Percentiles rank a stretch among this genome's conserved stretches.
These are phyloP conservation scores for Diploscapter pachys DNA, from an alignment of 1,140 invertebrate genomes.

Conservation along the genomic window DNA sequence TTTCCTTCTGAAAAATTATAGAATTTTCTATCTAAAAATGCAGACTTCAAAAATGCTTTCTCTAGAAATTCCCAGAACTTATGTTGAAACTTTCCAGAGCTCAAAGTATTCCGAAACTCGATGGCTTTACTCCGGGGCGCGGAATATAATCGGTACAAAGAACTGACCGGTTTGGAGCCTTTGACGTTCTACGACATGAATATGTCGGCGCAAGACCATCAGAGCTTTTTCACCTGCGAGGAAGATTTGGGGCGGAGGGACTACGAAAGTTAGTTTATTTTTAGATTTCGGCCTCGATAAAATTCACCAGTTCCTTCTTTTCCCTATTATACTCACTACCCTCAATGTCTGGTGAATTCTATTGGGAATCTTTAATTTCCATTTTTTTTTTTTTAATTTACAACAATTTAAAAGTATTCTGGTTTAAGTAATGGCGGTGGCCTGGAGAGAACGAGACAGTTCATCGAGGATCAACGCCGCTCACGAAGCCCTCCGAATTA, in stretches of 20 bases:
- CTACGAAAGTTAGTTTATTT: constrained; percentile 73
- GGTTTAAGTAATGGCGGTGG: constrained; percentile 82
- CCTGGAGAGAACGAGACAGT: constrained; percentile 92
- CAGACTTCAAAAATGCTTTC: background rate
- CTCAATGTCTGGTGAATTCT: background rate
- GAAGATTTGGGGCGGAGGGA: constrained; percentile 81
- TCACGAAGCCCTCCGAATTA: constrained; percentile 81
- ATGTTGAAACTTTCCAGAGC: constrained; percentile 69
- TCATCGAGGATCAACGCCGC: constrained; percentile 85
- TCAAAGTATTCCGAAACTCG: constrained; percentile 96
- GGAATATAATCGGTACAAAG: constrained; percentile 86
- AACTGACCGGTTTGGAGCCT: constrained; percentile 84
- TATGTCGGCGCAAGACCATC: constrained; percentile 94
- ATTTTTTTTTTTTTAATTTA: background rate
- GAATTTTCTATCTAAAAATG: too few species aligned
- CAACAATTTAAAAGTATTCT: constrained; percentile 15
- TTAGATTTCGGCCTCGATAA: constrained; percentile 6
- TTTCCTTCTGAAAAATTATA: background rate
- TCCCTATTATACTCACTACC: background rate
- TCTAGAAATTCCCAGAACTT: background rate
- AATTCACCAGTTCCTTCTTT: constrained; percentile 5
- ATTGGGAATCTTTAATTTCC: background rate
- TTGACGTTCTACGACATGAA: constrained; percentile 99
- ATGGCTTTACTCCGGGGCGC: constrained; percentile 89
- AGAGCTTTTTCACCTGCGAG: constrained; percentile 94